phyloP scores from a whole-genome alignment of 2,113 vertebrate genomes.

The Rhombomys opimus region DNA sequence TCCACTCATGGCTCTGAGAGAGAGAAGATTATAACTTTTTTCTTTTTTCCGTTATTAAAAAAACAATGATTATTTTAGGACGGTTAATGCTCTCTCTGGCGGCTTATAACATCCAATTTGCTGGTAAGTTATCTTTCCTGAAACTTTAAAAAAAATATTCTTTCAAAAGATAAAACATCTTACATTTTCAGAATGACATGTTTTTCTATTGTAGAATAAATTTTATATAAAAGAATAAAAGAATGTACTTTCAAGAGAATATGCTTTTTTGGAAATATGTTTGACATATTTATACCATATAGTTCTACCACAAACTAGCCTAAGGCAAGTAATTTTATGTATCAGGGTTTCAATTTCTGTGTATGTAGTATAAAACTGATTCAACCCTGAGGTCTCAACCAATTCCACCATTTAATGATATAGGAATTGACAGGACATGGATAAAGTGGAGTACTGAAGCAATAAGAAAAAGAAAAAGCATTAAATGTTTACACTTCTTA shows the following conservation, averaged over 20 bases:
- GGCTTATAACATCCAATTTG: neutral
- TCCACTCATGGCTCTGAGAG: rapidly evolving
- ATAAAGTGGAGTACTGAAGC: neutral
- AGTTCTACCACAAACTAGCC: conserved; percentile 26
- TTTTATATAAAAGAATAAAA: neutral
- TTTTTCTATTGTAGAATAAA: conserved; percentile 23
- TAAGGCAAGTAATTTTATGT: conserved; percentile 70
- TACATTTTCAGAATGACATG: neutral
- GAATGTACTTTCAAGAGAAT: conserved; percentile 3
- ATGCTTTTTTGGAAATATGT: conserved; percentile 30
- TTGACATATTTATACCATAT: conserved; percentile 29
- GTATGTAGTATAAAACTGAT: conserved; percentile 40
- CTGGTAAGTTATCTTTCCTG: neutral
- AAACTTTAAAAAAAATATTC: neutral
- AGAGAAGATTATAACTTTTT: neutral
- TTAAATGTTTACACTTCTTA: neutral
- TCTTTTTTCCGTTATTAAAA: neutral
- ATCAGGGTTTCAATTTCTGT: conserved; percentile 68
- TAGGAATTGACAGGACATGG: conserved; percentile 7
- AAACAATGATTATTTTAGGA: neutral
- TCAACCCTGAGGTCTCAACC: conserved; percentile 44
- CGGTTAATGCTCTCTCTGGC: neutral
- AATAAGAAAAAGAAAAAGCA: conserved; percentile 1
- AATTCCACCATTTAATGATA: conserved; percentile 69
- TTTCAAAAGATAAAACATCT: neutral